Evolutionary conservation across 2,113 vertebrate genomes (phyloP).

Genomic region (Hemicordylus capensis): DNA sequence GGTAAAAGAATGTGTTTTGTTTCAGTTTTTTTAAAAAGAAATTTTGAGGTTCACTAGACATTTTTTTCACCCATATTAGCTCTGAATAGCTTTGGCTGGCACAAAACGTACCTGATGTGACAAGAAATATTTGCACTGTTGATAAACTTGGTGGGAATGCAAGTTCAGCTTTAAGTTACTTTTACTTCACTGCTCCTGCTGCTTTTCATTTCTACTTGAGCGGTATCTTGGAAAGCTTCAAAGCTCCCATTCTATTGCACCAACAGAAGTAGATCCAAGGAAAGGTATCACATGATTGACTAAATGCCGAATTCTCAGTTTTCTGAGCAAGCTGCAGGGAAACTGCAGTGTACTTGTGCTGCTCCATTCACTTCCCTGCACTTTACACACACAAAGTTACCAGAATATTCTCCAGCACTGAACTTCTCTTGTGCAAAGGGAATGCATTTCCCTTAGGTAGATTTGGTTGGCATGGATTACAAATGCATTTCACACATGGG

Average conservation of each 20-base stretch:
- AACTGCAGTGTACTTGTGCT: not conserved
- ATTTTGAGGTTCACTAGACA: not conserved
- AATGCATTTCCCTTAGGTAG: not conserved
- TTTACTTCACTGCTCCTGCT: not conserved
- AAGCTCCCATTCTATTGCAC: conserved; percentile 9
- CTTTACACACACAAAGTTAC: not conserved
- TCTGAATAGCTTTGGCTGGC: not conserved
- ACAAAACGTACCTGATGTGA: not conserved
- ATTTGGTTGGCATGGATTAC: not conserved
- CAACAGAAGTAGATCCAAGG: not conserved
- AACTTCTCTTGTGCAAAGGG: no score
- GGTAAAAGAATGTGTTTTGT: not conserved
- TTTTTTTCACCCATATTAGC: not conserved
- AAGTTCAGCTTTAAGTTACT: not conserved
- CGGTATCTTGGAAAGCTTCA: not conserved
- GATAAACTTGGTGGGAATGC: conserved; percentile 19
- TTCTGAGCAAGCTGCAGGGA: not conserved
- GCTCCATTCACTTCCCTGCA: not conserved
- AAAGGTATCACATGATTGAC: not conserved
- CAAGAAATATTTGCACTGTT: conserved; percentile 2
- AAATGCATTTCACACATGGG: not conserved
- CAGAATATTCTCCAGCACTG: no score
- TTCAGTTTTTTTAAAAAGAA: not conserved
- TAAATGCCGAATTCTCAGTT: not conserved
- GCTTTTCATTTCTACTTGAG: conserved; percentile 1